These are phyloP conservation scores for Palythoa heliodiscus DNA, from an alignment of 92 coral and sea anemone genomes.

Conservation along the genomic window DNA sequence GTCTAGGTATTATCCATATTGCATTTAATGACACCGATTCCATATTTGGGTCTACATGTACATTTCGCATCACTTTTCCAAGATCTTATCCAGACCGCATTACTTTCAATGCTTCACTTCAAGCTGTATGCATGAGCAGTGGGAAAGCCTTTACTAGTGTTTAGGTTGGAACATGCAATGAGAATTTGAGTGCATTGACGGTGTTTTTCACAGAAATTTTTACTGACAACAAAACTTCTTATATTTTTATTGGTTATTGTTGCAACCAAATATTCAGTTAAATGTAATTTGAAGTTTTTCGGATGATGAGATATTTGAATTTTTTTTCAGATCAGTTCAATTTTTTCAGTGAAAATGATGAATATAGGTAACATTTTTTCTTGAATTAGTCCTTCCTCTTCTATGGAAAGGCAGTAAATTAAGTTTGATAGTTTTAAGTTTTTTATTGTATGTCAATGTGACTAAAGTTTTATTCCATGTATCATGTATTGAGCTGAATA, in stretches of 20 bases:
- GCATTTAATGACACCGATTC: slow-evolving; percentile 56
- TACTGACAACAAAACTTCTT: background rate
- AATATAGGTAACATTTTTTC: slow-evolving; percentile 24
- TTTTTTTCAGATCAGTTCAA: slow-evolving; percentile 7
- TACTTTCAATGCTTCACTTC: slow-evolving; percentile 51
- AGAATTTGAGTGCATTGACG: too few species aligned
- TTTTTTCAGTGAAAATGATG: slow-evolving; percentile 36
- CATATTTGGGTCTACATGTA: slow-evolving; percentile 62
- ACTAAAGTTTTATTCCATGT: slow-evolving; percentile 15
- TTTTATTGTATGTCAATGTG: background rate
- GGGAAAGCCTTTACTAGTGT: slow-evolving; percentile 61
- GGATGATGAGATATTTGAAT: background rate
- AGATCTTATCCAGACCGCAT: slow-evolving; percentile 50
- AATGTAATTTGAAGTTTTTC: background rate
- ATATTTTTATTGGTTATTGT: background rate
- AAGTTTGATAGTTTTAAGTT: slow-evolving; percentile 2
- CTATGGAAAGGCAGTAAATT: slow-evolving; percentile 24
- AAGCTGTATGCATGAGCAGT: slow-evolving; percentile 50
- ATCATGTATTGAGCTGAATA: slow-evolving; percentile 35
- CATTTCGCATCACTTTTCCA: slow-evolving; percentile 39
- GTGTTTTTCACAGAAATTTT: background rate
- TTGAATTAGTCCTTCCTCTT: slow-evolving; percentile 15
- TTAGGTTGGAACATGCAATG: slow-evolving; percentile 19
- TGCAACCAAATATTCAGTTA: background rate
- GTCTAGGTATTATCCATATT: slow-evolving; percentile 56